These are phyloP conservation scores for Iguana delicatissima DNA, from an alignment of 2,797 vertebrate genomes.

Conservation along the genomic window DNA sequence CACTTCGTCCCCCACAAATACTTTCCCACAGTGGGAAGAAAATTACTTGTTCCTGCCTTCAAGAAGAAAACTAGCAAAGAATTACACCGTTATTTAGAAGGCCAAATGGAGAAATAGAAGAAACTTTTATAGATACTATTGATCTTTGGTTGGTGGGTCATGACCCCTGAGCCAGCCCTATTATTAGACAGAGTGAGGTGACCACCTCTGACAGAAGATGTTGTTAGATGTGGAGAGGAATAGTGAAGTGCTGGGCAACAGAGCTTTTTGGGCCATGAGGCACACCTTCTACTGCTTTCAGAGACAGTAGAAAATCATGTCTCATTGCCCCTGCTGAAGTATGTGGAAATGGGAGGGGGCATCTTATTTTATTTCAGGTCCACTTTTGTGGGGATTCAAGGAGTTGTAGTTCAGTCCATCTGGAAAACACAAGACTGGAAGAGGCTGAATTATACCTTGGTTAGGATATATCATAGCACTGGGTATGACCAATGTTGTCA, in stretches of 20 bases:
- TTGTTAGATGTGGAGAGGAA: not conserved
- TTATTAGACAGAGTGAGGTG: not conserved
- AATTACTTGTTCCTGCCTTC: no score
- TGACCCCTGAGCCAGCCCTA: not conserved
- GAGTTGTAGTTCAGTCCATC: no score
- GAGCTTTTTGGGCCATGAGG: no score
- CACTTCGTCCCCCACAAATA: no score
- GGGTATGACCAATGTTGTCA: no score
- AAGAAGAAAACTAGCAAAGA: no score
- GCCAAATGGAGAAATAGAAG: not conserved
- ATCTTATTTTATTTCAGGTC: not conserved
- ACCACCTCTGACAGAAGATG: not conserved
- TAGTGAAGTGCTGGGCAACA: not conserved
- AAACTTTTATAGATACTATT: rapidly evolving
- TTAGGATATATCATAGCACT: no score
- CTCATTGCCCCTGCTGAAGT: not conserved
- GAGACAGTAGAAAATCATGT: not conserved
- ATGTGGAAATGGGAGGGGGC: not conserved
- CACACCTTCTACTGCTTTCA: no score
- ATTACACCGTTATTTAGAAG: not conserved
- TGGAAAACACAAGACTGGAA: no score
- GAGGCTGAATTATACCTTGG: no score
- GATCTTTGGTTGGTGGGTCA: not conserved
- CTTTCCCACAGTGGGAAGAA: no score
- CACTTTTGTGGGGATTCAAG: not conserved